Percentiles rank a stretch among this genome's conserved stretches.
Evolutionary conservation across 2,113 vertebrate genomes (phyloP).

Genomic region (Microtus montanus): DNA sequence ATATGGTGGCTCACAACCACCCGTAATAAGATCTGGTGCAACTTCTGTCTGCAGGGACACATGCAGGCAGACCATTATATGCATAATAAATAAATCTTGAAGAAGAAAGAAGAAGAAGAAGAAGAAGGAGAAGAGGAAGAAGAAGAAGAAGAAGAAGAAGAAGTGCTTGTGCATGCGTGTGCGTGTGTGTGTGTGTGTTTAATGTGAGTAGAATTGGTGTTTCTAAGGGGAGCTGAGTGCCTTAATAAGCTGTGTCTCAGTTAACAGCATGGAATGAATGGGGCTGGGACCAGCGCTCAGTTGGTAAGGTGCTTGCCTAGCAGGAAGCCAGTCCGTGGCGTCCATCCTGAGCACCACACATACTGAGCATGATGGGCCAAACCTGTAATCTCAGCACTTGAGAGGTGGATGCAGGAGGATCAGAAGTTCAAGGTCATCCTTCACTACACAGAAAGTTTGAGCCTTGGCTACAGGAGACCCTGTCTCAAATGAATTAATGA

Average conservation of each 20-base stretch:
- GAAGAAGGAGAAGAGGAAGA: too few relatives aligned
- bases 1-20: too few relatives aligned
- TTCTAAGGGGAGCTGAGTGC: not conserved
- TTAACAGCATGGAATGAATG: not conserved
- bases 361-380: too few relatives aligned
- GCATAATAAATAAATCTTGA: too few relatives aligned
- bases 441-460: not conserved
- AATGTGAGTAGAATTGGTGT: not conserved
- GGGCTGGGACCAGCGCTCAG: not conserved
- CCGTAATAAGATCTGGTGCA: too few relatives aligned
- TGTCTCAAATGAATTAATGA: not conserved
- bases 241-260: slow-evolving; percentile 49
- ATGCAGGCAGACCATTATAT: too few relatives aligned
- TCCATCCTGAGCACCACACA: not conserved
- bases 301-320: not conserved
- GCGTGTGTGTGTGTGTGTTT: not conserved
- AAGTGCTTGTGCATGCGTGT: not conserved
- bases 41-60: too few relatives aligned
- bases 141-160: too few relatives aligned
- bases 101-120: too few relatives aligned
- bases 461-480: not conserved
- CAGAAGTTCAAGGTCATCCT: not conserved
- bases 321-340: not conserved
- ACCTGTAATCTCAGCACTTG: not conserved
- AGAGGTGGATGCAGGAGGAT: not conserved